Conservation (phyloP, 2,113 vertebrate genomes). For the Silurus asotus region DNA sequence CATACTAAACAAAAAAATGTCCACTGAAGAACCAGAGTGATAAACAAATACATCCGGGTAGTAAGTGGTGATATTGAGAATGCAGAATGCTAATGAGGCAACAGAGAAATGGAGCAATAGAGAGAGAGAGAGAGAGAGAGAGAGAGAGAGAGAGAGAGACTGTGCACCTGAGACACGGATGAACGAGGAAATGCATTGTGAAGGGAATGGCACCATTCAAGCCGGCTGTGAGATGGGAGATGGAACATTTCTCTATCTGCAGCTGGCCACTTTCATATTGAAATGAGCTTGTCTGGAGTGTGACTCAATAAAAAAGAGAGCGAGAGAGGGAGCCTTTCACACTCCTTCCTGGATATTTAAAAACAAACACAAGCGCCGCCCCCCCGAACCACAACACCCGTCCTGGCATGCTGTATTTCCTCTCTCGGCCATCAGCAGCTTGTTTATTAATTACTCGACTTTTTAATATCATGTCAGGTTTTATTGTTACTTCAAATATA, state of each 20-base stretch:
- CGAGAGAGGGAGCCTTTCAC: conserved; percentile 26
- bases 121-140: no score
- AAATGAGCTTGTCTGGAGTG: conserved; percentile 44
- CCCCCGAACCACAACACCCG: not conserved
- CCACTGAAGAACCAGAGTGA: not conserved
- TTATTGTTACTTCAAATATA: not conserved
- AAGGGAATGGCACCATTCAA: conserved; percentile 34
- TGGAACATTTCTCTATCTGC: conserved; percentile 28
- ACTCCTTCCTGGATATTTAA: conserved; percentile 28
- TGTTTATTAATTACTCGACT: not conserved
- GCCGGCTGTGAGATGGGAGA: conserved; percentile 18
- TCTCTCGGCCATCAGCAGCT: not conserved
- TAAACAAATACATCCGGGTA: conserved; percentile 11
- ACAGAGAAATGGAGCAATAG: no score
- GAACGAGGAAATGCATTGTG: conserved; percentile 26
- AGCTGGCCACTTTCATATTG: conserved; percentile 57
- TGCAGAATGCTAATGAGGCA: conserved; percentile 41
- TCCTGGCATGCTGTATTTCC: not conserved
- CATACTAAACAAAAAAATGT: not conserved
- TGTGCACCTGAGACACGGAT: conserved; percentile 29
- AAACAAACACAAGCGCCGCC: conserved; percentile 4
- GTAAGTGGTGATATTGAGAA: not conserved
- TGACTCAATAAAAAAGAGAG: not conserved
- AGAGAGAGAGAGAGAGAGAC: no score
- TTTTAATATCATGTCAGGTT: not conserved